Evolutionary conservation across 2,113 vertebrate genomes (phyloP).

Genomic region (Cynoglossus semilaevis): DNA sequence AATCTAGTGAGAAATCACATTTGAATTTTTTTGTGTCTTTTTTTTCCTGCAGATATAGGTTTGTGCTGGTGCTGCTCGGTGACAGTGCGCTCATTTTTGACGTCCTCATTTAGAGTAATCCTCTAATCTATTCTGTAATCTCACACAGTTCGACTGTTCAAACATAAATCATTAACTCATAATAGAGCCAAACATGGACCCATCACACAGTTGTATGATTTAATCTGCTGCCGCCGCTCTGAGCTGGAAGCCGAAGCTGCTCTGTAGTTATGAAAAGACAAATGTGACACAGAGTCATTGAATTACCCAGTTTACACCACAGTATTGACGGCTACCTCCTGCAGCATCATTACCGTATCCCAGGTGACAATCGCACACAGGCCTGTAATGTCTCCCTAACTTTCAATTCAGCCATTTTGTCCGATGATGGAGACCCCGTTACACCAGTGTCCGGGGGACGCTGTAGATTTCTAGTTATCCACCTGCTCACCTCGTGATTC

Average conservation of each 20-base stretch:
- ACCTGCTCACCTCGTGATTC: conserved; percentile 33
- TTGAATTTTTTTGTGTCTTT: too few relatives aligned
- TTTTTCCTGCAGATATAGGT: too few relatives aligned
- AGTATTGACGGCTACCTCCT: not conserved
- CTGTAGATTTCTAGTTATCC: conserved; percentile 22
- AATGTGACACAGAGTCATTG: conserved; percentile 31
- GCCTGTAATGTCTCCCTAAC: not conserved
- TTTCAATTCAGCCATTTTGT: not conserved
- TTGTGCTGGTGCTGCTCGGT: too few relatives aligned
- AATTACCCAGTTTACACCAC: conserved; percentile 3
- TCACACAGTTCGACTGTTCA: conserved; percentile 33
- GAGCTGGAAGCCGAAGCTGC: too few relatives aligned
- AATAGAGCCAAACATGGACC: conserved; percentile 18
- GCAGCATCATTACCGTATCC: conserved; percentile 7
- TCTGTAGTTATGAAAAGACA: conserved; percentile 7
- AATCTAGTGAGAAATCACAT: too few relatives aligned
- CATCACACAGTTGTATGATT: conserved; percentile 10
- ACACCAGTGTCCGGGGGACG: conserved; percentile 7
- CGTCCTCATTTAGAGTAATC: too few relatives aligned
- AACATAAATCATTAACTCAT: conserved; percentile 34
- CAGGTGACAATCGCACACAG: not conserved
- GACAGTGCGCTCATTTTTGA: too few relatives aligned
- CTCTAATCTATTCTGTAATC: conserved; percentile 40
- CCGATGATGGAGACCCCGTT: conserved; percentile 13
- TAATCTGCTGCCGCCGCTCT: conserved; percentile 30